These are phyloP conservation scores for Sebastes diaconus DNA, from an alignment of 2,797 vertebrate genomes.

Conservation along the genomic window DNA sequence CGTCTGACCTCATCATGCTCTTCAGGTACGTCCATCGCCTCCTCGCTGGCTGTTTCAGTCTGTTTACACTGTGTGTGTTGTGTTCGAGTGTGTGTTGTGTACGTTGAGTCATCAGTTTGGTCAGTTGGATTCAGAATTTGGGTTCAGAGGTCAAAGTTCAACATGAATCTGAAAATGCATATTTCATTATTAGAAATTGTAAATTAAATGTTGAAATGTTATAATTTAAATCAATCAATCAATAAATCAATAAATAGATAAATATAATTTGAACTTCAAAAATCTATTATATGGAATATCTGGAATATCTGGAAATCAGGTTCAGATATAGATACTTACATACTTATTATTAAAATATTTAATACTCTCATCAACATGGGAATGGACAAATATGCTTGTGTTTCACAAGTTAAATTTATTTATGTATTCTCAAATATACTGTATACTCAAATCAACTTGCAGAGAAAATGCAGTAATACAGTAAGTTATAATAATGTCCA, in stretches of 20 bases:
- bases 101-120: background rate
- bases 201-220: too few species aligned
- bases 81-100: too few species aligned
- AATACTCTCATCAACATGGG: too few species aligned
- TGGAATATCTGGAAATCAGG: too few species aligned
- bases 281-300: background rate
- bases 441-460: too few species aligned
- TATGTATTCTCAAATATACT: background rate
- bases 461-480: too few species aligned
- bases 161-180: background rate
- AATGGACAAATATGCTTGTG: too few species aligned
- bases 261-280: too few species aligned
- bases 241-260: background rate
- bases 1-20: constrained; percentile 62
- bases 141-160: background rate
- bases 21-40: constrained; percentile 52
- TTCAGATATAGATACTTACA: too few species aligned
- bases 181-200: background rate
- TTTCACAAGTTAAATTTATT: background rate
- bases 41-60: background rate
- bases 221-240: background rate
- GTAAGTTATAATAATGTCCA: too few species aligned
- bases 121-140: background rate
- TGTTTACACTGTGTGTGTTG: background rate
- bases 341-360: too few species aligned